These are phyloP conservation scores for Tachysurus fulvidraco DNA, from an alignment of 2,113 vertebrate species.

Conservation along the genomic window DNA sequence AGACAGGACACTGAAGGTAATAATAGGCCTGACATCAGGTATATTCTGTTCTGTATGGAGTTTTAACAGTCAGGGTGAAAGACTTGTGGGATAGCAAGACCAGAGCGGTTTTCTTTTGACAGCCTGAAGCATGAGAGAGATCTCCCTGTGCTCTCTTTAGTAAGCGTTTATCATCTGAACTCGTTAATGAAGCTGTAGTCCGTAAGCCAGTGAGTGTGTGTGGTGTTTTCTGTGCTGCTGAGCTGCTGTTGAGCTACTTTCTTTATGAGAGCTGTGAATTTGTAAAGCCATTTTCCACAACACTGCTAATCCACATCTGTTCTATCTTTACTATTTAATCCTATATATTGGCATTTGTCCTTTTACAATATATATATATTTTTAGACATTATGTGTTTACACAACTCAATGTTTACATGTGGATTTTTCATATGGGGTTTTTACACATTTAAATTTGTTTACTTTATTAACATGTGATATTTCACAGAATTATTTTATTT, in stretches of 20 bases:
- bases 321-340: background rate
- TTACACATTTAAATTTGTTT: background rate
- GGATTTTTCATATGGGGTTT: background rate
- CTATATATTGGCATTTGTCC: background rate
- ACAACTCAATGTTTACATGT: too few relatives aligned
- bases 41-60: background rate
- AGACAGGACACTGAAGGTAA: background rate
- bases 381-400: background rate
- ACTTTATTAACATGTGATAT: background rate
- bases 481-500: background rate
- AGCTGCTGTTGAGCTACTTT: background rate
- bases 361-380: background rate
- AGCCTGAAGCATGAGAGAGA: conserved; percentile 10
- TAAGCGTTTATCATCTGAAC: conserved; percentile 50
- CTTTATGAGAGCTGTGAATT: conserved; percentile 3
- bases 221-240: background rate
- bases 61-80: background rate
- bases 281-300: background rate
- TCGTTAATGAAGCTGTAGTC: conserved; percentile 39
- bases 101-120: conserved; percentile 1
- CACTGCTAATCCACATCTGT: background rate
- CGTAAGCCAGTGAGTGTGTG: conserved; percentile 20
- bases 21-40: background rate
- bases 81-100: background rate
- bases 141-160: conserved; percentile 29